phyloP scores from a whole-genome alignment of 53 echinoderm and acorn worm species.

The Henricia sp. region DNA sequence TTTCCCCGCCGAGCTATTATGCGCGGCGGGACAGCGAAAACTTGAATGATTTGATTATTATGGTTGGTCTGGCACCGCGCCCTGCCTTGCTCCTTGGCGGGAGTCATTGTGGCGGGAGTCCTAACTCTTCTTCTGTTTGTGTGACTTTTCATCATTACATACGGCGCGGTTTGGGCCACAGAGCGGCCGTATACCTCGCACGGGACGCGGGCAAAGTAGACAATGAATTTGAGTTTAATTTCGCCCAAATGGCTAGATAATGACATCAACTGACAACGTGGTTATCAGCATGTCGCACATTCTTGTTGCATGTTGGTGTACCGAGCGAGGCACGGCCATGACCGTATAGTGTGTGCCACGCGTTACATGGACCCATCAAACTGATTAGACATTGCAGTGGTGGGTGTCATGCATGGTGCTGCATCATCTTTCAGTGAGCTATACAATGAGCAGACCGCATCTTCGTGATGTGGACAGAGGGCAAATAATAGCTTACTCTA shows the following conservation, averaged over 20 bases:
- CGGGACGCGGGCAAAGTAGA: neutral
- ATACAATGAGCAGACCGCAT: too few relatives aligned
- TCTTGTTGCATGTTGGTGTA: too few relatives aligned
- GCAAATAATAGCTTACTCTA: too few relatives aligned
- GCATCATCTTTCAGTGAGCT: too few relatives aligned
- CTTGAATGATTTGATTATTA: constrained; percentile 53
- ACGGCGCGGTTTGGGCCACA: neutral
- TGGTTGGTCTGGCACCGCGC: constrained; percentile 27
- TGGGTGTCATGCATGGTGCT: too few relatives aligned
- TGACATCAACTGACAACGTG: constrained; percentile 35
- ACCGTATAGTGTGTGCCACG: too few relatives aligned
- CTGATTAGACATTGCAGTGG: too few relatives aligned
- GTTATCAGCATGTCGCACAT: too few relatives aligned
- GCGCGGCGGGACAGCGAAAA: constrained; percentile 34
- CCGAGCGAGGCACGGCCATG: too few relatives aligned
- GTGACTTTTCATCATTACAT: neutral
- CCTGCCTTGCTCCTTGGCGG: too few relatives aligned
- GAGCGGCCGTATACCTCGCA: neutral
- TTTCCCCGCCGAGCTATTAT: constrained; percentile 29
- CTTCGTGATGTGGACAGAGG: too few relatives aligned
- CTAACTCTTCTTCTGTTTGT: neutral
- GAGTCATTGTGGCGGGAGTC: neutral
- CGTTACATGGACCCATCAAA: too few relatives aligned
- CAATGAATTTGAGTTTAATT: constrained; percentile 41
- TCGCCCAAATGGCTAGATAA: constrained; percentile 55